Evolutionary conservation across 2,888 invertebrate genomes (phyloP).

Genomic region (Biston betularia): DNA sequence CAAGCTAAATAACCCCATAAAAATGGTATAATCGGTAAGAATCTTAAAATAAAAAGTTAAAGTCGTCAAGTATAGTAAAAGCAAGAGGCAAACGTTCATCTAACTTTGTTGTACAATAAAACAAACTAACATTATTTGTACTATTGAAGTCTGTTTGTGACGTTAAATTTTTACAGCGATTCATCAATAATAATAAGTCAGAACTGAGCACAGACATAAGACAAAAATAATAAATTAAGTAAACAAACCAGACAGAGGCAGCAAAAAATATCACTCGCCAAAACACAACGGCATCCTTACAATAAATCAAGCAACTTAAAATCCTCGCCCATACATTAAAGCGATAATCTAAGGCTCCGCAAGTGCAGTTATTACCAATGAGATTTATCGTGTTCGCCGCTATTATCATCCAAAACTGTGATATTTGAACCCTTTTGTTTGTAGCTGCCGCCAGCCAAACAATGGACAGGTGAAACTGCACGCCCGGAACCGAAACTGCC

Average conservation of each 20-base stretch:
- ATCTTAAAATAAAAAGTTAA: no score
- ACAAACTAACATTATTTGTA: no score
- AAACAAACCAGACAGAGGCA: slow-evolving; percentile 29
- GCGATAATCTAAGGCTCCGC: slow-evolving; percentile 73
- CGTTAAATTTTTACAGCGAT: no score
- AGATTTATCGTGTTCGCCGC: slow-evolving; percentile 77
- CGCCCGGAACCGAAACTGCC: slow-evolving; percentile 69
- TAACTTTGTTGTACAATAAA: no score
- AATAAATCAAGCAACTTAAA: slow-evolving; percentile 73
- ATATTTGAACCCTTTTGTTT: slow-evolving; percentile 84
- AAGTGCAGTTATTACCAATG: slow-evolving; percentile 82
- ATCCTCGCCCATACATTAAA: slow-evolving; percentile 69
- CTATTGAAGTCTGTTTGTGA: no score
- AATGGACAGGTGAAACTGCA: slow-evolving; percentile 80
- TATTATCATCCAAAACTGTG: slow-evolving; percentile 83
- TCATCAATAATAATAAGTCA: background rate
- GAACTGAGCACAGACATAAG: slow-evolving; percentile 4
- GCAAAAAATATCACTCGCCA: slow-evolving; percentile 38
- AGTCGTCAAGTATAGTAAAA: no score
- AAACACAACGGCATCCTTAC: slow-evolving; percentile 52
- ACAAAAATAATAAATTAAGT: slow-evolving; percentile 26
- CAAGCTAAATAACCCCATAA: no score
- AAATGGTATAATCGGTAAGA: no score
- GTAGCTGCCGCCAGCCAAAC: slow-evolving; percentile 79
- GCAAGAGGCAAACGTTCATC: no score